Conservation (phyloP, 2,888 invertebrate species). For the Endomychus coccineus region DNA sequence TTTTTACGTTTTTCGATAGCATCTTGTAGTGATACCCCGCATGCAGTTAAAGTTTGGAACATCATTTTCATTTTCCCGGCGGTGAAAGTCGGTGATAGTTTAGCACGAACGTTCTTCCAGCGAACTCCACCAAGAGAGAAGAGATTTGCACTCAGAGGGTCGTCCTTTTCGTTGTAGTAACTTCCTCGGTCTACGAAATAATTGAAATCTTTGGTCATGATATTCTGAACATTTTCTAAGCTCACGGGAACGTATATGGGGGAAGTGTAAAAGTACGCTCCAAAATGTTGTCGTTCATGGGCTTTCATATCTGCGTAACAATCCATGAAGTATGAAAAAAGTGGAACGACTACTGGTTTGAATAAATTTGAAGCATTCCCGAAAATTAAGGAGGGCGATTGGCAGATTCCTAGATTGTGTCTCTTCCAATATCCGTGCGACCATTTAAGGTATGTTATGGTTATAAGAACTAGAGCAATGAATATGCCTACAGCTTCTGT, state of each 20-base stretch:
- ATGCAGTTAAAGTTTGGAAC: too few relatives aligned
- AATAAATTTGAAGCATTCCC: conserved; percentile 14
- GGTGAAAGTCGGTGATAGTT: conserved; percentile 55
- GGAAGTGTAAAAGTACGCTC: conserved; percentile 18
- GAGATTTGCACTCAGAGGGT: conserved; percentile 51
- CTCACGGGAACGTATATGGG: conserved; percentile 23
- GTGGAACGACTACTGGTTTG: too few relatives aligned
- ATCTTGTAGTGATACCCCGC: too few relatives aligned
- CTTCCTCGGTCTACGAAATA: conserved; percentile 55
- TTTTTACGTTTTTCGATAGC: too few relatives aligned
- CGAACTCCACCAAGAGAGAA: conserved; percentile 20
- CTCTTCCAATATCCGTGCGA: conserved; percentile 16
- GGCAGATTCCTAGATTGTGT: conserved; percentile 10
- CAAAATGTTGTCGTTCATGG: conserved; percentile 17
- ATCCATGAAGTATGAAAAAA: too few relatives aligned
- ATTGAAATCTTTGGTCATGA: conserved; percentile 53
- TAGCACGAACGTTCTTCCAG: conserved; percentile 21
- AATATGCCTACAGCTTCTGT: too few relatives aligned
- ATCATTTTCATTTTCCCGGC: too few relatives aligned
- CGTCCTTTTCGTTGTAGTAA: conserved; percentile 49
- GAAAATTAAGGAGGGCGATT: conserved; percentile 14
- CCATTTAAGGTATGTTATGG: conserved; percentile 18
- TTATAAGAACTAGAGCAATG: too few relatives aligned
- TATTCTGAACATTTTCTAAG: conserved; percentile 32
- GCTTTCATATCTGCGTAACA: conserved; percentile 16